Percentiles rank a stretch among this genome's conserved stretches.
phyloP scores from a whole-genome alignment of 2,113 vertebrate genomes.

The Bubo scandiacus region DNA sequence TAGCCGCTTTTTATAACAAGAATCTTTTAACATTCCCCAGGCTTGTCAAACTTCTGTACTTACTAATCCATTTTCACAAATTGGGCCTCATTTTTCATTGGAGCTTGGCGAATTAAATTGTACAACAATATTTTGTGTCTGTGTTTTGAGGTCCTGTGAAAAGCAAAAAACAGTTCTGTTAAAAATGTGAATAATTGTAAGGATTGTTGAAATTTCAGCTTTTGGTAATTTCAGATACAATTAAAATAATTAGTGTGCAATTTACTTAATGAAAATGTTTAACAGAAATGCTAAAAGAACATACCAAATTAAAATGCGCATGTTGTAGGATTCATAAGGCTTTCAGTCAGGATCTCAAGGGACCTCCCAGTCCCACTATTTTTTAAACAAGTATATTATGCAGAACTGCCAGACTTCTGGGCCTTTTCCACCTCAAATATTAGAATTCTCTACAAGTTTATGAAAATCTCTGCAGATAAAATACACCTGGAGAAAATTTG shows the following conservation, averaged over 20 bases:
- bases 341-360: neutral
- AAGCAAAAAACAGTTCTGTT: neutral
- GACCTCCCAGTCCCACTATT: neutral
- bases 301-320: neutral
- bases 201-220: neutral
- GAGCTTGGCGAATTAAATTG: neutral
- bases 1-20: neutral
- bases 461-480: neutral
- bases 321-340: neutral
- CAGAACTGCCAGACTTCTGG: neutral
- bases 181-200: neutral
- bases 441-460: neutral
- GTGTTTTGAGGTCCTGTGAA: neutral
- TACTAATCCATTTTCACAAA: neutral
- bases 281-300: neutral
- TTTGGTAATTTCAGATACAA: neutral
- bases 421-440: neutral
- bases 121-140: neutral
- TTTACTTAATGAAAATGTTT: neutral
- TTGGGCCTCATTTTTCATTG: neutral
- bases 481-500: neutral
- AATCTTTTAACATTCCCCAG: neutral
- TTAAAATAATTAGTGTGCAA: neutral
- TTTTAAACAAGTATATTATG: neutral
- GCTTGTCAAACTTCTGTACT: neutral